These are phyloP conservation scores for Druceiella hillmani DNA, from an alignment of 2,888 invertebrate species.

Conservation along the genomic window DNA sequence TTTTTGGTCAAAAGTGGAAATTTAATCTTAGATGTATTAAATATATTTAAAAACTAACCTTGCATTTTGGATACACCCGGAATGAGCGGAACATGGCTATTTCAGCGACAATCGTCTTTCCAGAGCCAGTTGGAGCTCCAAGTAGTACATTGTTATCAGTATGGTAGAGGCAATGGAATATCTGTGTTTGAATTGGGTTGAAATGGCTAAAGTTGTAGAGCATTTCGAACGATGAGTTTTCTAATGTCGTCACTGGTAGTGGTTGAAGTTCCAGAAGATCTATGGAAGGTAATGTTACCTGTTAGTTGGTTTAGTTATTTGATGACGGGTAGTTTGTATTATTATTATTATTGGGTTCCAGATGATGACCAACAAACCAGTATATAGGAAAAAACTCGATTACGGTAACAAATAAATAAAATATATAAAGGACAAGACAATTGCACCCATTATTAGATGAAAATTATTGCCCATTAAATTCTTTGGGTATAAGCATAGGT, in stretches of 20 bases:
- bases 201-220: slow-evolving; percentile 92
- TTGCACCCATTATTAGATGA: too few relatives aligned
- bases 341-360: too few relatives aligned
- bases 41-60: slow-evolving; percentile 49
- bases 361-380: too few relatives aligned
- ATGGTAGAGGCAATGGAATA: slow-evolving; percentile 94
- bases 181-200: slow-evolving; percentile 98
- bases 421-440: too few relatives aligned
- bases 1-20: too few relatives aligned
- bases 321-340: too few relatives aligned
- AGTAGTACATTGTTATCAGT: slow-evolving; percentile 90
- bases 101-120: slow-evolving; percentile 98
- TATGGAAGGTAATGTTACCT: slow-evolving; percentile 29
- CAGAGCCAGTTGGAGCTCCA: slow-evolving; percentile 95
- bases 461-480: too few relatives aligned
- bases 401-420: too few relatives aligned
- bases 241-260: slow-evolving; percentile 76
- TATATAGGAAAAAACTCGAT: too few relatives aligned
- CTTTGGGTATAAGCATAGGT: too few relatives aligned
- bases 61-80: slow-evolving; percentile 69
- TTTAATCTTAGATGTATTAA: too few relatives aligned
- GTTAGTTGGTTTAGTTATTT: too few relatives aligned
- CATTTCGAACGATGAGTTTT: slow-evolving; percentile 69
- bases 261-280: slow-evolving; percentile 89
- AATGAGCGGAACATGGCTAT: slow-evolving; percentile 94